Base-by-base conservation (phyloP, 1,140 invertebrate species). In the Mercenaria mercenaria region DNA sequence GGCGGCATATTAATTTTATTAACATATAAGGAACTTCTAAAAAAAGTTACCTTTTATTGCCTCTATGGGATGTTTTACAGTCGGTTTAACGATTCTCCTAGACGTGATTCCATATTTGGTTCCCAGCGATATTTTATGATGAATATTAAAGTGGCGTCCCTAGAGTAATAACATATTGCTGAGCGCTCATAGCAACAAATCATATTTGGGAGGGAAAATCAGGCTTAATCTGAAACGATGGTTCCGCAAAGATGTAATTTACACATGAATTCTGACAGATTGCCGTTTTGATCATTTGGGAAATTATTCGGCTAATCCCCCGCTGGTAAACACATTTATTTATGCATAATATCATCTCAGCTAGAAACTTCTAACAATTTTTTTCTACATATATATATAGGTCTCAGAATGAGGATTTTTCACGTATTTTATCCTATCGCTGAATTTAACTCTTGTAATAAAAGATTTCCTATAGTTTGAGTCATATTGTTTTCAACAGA, bases 141-240 rank as follows among this genome's bases (percentile, higher is more conserved):
- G n/a, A 64, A 64, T 64, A 64, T 64, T 26, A 64, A 64, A 64
- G 26, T 64, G 26, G 26, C 26, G 59, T 52, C 76, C 50, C 47
- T 23, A 20, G 76, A 50, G 76, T 32, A 79, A 56, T 56, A 32
- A 34, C 47, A 18, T 56, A 79, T 79, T 52, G 43, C 23, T 1
- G 3, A 0, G 26, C 8, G 34, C 26, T 56, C 47, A 20, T 79
- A 32, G 47, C 32, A 23, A 1, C 29, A 56, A 79, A 79, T 79
- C 76, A 32, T 79, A 79, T 79, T 79, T 79, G 15, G 2, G 6
- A 52, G 47, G 37, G 76, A 56, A 79, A 79, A 79, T 79, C 29
- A 47, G 26, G 1, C 18, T 1, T 79, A 79, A 79, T 79, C 50
- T 20, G 2, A 29, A 79, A 10, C 56, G 76, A 79, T 50, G 50